phyloP scores from a whole-genome alignment of 1,140 invertebrate genomes.

The Temnothorax longispinosus region DNA sequence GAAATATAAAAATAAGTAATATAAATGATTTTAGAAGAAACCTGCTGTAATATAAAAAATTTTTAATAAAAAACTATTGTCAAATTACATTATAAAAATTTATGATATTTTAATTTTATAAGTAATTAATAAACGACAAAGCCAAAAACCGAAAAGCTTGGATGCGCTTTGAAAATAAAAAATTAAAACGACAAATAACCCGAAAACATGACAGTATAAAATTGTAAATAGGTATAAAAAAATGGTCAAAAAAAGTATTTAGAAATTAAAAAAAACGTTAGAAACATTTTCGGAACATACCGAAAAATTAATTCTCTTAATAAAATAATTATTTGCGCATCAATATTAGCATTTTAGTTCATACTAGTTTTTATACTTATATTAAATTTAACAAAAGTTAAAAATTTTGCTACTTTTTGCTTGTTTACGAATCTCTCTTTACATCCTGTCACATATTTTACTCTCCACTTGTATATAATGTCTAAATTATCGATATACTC shows the following conservation, averaged over 20 bases:
- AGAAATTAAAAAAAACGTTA: background rate
- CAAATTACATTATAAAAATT: background rate
- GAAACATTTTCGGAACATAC: background rate
- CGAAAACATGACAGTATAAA: background rate
- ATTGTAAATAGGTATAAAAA: background rate
- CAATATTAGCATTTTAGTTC: background rate
- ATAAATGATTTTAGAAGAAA: too few species aligned
- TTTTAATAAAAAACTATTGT: background rate
- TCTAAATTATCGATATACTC: slow-evolving; percentile 1
- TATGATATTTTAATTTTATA: background rate
- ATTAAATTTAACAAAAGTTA: background rate
- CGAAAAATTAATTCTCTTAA: background rate
- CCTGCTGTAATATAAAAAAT: background rate
- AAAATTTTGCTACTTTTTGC: background rate
- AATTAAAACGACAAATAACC: background rate
- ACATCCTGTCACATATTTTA: background rate
- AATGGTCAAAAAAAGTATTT: background rate
- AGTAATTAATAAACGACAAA: background rate
- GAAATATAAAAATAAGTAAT: too few species aligned
- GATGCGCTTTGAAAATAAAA: background rate
- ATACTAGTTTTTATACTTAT: background rate
- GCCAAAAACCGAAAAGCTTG: background rate
- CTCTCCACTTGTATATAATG: background rate
- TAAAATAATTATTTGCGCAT: background rate
- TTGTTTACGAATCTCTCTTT: background rate